Evolutionary conservation across 2,888 invertebrate species (phyloP).

Genomic region (Hyalella azteca): DNA sequence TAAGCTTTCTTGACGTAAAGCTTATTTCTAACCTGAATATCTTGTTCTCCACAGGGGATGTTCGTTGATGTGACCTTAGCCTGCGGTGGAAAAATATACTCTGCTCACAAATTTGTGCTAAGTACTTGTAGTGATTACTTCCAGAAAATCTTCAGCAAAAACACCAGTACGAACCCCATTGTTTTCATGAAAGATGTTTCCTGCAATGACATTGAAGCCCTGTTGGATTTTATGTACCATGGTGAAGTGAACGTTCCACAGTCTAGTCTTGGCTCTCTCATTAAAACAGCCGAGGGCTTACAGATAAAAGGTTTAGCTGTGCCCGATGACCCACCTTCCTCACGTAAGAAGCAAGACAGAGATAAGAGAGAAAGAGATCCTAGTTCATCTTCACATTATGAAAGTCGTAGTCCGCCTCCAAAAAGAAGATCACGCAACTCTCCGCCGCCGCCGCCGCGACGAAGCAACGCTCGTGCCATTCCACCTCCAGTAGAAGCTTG

Average conservation of each 20-base stretch:
- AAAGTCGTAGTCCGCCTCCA: conserved; percentile 51
- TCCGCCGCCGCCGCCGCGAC: conserved; percentile 1
- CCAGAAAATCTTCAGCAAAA: conserved; percentile 57
- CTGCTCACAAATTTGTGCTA: conserved; percentile 58
- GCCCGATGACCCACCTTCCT: conserved; percentile 56
- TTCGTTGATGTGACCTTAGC: conserved; percentile 58
- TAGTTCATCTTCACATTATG: conserved; percentile 41
- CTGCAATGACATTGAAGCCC: conserved; percentile 57
- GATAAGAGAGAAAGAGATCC: conserved; percentile 48
- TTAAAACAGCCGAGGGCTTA: conserved; percentile 58
- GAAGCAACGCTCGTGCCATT: conserved; percentile 30
- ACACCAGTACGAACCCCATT: conserved; percentile 56
- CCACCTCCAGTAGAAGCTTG: conserved; percentile 15
- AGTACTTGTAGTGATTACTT: conserved; percentile 59
- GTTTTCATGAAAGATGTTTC: conserved; percentile 59
- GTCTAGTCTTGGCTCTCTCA: conserved; percentile 59
- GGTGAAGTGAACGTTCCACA: conserved; percentile 59
- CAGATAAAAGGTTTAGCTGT: conserved; percentile 58
- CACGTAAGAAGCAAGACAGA: conserved; percentile 51
- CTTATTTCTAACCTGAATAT: background rate
- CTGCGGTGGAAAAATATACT: conserved; percentile 57
- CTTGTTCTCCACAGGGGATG: conserved; percentile 50
- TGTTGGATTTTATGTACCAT: conserved; percentile 58
- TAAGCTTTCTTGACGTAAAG: background rate
- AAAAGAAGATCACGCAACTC: conserved; percentile 47